Evolutionary conservation across 2,888 invertebrate species (phyloP).

Genomic region (Acanthosepion lycidas): DNA sequence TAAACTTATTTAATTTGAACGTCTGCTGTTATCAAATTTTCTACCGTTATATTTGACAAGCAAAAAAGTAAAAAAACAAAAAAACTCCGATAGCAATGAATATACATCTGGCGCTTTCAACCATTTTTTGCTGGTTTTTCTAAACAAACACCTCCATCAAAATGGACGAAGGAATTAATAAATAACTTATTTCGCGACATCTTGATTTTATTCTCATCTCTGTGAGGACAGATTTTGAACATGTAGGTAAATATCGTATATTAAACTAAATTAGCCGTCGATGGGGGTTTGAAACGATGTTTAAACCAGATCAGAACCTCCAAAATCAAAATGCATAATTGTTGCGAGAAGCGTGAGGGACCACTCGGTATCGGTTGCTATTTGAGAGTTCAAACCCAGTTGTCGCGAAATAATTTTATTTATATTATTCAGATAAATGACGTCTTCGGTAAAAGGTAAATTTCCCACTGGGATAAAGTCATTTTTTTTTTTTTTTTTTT

Average conservation of each 20-base stretch:
- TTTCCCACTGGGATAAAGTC: neutral
- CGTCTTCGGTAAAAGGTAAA: neutral
- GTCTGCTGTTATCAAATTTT: no score
- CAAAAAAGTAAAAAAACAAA: no score
- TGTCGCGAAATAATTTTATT: constrained; percentile 33
- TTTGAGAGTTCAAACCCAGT: neutral
- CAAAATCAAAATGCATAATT: neutral
- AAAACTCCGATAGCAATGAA: neutral
- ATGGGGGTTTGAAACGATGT: neutral
- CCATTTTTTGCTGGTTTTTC: neutral
- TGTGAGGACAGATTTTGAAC: neutral
- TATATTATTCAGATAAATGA: neutral
- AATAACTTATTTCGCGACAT: neutral
- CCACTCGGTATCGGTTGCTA: neutral
- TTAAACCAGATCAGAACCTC: neutral
- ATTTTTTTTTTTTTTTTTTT: neutral
- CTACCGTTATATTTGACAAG: no score
- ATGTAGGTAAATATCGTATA: neutral
- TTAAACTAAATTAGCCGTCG: neutral
- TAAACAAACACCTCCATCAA: neutral
- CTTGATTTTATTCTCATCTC: constrained; percentile 33
- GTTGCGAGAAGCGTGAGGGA: neutral
- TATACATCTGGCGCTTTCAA: neutral
- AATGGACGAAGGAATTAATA: neutral
- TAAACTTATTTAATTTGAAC: no score